phyloP scores from a whole-genome alignment of 2,888 invertebrate species.

The Lasioglossum villosulum region DNA sequence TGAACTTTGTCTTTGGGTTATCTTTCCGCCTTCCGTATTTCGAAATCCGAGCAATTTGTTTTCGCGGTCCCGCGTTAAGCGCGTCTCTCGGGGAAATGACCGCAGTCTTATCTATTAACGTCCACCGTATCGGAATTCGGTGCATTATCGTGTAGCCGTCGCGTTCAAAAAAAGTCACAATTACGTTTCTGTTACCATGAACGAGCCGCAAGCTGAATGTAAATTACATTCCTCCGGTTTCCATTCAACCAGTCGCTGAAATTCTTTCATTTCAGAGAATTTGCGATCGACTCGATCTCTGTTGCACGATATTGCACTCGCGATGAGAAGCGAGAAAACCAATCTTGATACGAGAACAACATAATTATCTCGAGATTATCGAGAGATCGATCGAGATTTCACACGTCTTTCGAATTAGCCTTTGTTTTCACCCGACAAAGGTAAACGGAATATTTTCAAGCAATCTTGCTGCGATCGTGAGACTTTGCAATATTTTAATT shows the following conservation, averaged over 20 bases:
- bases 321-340: background rate
- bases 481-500: background rate
- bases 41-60: slow-evolving; percentile 59
- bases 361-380: background rate
- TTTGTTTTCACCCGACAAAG: background rate
- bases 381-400: background rate
- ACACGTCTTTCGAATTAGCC: background rate
- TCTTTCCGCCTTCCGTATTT: slow-evolving; percentile 63
- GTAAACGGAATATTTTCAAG: background rate
- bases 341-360: slow-evolving; percentile 4
- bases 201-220: background rate
- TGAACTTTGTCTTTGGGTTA: slow-evolving; percentile 63
- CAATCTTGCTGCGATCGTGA: background rate
- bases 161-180: background rate
- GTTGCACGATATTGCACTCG: background rate
- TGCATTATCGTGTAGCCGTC: slow-evolving; percentile 1
- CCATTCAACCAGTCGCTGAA: background rate
- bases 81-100: slow-evolving; percentile 50
- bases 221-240: background rate
- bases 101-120: slow-evolving; percentile 47
- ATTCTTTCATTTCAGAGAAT: background rate
- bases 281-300: too few species aligned
- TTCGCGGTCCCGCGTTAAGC: slow-evolving; percentile 47
- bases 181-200: background rate
- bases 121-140: slow-evolving; percentile 18